phyloP scores from a whole-genome alignment of 2,888 invertebrate genomes.

The Acronicta leporina region DNA sequence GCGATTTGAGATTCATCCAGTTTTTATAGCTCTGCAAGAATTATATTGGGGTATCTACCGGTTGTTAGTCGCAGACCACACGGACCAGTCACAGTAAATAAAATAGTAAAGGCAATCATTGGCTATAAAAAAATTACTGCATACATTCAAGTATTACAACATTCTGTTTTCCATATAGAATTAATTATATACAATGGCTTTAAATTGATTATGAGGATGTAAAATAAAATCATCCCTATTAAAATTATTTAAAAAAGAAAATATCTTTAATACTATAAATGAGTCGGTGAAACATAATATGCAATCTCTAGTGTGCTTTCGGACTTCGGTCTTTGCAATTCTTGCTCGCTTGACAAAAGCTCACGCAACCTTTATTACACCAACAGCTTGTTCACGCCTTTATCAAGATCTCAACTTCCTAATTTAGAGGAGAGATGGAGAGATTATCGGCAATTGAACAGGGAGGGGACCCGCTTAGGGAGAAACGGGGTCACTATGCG shows the following conservation, averaged over 20 bases:
- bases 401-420: constrained; percentile 75
- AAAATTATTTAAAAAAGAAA: too few relatives aligned
- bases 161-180: not conserved
- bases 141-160: not conserved
- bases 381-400: constrained; percentile 53
- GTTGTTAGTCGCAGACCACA: constrained; percentile 1
- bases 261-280: too few relatives aligned
- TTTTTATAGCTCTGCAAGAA: too few relatives aligned
- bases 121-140: not conserved
- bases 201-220: too few relatives aligned
- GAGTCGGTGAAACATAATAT: not conserved
- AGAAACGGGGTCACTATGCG: constrained; percentile 78
- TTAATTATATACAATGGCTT: not conserved
- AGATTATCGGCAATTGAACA: constrained; percentile 73
- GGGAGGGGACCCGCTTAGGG: constrained; percentile 68
- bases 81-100: not conserved
- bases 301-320: constrained; percentile 11
- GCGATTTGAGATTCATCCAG: too few relatives aligned
- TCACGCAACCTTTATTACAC: constrained; percentile 54
- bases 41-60: too few relatives aligned
- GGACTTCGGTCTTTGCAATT: constrained; percentile 12
- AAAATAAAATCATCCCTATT: too few relatives aligned
- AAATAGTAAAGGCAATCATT: constrained; percentile 4
- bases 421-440: constrained; percentile 76
- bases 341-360: constrained; percentile 47